Conservation (phyloP, 2,888 invertebrate species). For the Sturmia bella region DNA sequence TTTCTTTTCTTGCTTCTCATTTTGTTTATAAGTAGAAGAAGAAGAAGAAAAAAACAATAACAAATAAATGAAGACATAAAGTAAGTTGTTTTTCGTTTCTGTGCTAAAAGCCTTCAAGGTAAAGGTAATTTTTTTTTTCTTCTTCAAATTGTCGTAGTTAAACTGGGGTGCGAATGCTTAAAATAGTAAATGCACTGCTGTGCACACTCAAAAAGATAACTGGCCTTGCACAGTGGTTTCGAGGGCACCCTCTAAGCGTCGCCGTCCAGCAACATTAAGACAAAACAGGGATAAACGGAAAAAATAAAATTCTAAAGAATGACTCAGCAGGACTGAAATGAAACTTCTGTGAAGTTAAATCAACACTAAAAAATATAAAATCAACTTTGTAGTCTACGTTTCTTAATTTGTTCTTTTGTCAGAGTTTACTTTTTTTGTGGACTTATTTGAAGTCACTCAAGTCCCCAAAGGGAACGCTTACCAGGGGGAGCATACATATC, state of each 20-base stretch:
- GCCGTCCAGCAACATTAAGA: neutral
- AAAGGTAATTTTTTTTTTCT: slow-evolving; percentile 53
- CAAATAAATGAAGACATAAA: neutral
- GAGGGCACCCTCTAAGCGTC: too few species aligned
- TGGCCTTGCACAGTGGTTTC: slow-evolving; percentile 45
- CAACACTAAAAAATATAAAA: too few species aligned
- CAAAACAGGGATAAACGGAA: too few species aligned
- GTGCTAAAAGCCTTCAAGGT: slow-evolving; percentile 54
- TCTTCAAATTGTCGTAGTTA: slow-evolving; percentile 44
- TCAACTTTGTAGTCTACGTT: too few species aligned
- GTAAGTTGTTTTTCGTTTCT: neutral
- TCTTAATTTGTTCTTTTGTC: too few species aligned
- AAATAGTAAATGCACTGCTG: slow-evolving; percentile 51
- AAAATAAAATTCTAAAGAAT: too few species aligned
- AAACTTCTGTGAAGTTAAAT: too few species aligned
- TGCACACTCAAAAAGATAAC: slow-evolving; percentile 20
- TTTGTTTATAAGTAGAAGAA: slow-evolving; percentile 36
- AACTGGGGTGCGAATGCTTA: slow-evolving; percentile 58
- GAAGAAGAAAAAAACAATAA: slow-evolving; percentile 30
- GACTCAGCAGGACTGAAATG: too few species aligned
- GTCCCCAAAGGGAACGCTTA: too few species aligned
- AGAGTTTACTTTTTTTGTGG: too few species aligned
- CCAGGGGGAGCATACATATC: too few species aligned
- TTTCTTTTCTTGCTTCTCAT: slow-evolving; percentile 16
- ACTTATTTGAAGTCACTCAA: too few species aligned